phyloP scores from a whole-genome alignment of 2,888 invertebrate genomes.

The Platypus cylindrus region DNA sequence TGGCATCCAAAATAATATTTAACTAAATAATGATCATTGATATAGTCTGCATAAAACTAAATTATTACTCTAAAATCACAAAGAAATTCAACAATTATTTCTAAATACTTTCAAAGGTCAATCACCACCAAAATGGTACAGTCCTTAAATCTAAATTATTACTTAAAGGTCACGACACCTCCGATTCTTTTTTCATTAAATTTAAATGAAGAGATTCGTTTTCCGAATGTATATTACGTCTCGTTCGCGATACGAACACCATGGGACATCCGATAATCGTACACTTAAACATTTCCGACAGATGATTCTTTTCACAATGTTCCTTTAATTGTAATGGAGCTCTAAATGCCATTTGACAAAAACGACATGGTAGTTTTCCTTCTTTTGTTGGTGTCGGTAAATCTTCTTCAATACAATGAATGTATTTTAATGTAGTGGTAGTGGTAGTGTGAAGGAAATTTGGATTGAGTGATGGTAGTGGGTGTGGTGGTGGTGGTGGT shows the following conservation, averaged over 20 bases:
- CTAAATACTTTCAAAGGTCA: slow-evolving; percentile 22
- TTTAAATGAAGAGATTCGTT: slow-evolving; percentile 43
- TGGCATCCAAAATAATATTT: slow-evolving; percentile 26
- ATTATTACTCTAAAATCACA: slow-evolving; percentile 33
- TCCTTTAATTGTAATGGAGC: slow-evolving; percentile 52
- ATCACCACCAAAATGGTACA: slow-evolving; percentile 36
- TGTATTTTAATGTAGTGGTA: slow-evolving; percentile 31
- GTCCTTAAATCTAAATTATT: slow-evolving; percentile 29
- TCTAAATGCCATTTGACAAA: slow-evolving; percentile 52
- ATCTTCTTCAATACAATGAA: slow-evolving; percentile 55
- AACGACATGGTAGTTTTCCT: slow-evolving; percentile 55
- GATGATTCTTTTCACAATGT: slow-evolving; percentile 59
- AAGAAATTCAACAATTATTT: slow-evolving; percentile 24
- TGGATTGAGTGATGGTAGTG: no score
- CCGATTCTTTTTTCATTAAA: slow-evolving; percentile 31
- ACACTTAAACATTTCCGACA: slow-evolving; percentile 59
- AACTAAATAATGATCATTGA: no score
- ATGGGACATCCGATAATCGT: slow-evolving; percentile 65
- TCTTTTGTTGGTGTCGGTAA: slow-evolving; percentile 52
- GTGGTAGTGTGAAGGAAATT: no score
- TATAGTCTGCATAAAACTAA: no score
- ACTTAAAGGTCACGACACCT: slow-evolving; percentile 33
- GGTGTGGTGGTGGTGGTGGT: no score
- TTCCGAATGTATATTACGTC: slow-evolving; percentile 64
- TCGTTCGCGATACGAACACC: slow-evolving; percentile 65